These are phyloP conservation scores for Cephonodes hylas DNA, from an alignment of 2,888 invertebrate genomes.

Conservation along the genomic window DNA sequence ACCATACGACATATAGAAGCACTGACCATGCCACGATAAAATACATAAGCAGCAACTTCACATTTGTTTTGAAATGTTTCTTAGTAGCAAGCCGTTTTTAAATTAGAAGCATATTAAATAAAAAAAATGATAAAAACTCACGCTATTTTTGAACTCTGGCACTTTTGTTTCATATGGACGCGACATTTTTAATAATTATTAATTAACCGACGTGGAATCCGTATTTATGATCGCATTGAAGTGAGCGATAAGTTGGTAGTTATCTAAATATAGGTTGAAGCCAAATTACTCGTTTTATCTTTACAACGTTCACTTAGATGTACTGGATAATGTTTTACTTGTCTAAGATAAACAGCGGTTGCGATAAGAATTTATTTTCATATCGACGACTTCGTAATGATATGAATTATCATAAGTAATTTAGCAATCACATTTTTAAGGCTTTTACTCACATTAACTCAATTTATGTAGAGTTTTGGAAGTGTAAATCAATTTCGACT, in stretches of 20 bases:
- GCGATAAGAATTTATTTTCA: slow-evolving; percentile 11
- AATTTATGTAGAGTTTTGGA: not conserved
- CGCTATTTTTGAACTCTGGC: slow-evolving; percentile 46
- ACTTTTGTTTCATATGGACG: slow-evolving; percentile 28
- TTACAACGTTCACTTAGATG: slow-evolving; percentile 9
- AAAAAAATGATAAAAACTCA: slow-evolving; percentile 38
- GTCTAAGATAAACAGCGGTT: slow-evolving; percentile 8
- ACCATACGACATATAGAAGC: too few species aligned
- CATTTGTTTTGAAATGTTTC: slow-evolving; percentile 28
- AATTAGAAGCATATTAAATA: not conserved
- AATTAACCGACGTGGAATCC: slow-evolving; percentile 27
- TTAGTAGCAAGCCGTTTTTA: not conserved
- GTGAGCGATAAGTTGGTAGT: slow-evolving; percentile 42
- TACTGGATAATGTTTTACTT: slow-evolving; percentile 15
- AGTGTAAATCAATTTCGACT: slow-evolving; percentile 3
- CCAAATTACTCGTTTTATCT: slow-evolving; percentile 13
- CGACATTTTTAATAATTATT: slow-evolving; percentile 20
- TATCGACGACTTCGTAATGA: not conserved
- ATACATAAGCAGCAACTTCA: slow-evolving; percentile 32
- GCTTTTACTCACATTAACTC: not conserved
- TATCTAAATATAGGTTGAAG: slow-evolving; percentile 11
- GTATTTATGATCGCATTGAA: slow-evolving; percentile 45
- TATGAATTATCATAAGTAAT: not conserved
- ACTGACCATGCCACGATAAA: not conserved
- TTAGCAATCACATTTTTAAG: not conserved